Base-by-base conservation (phyloP, 2,888 invertebrate genomes). In the Campoplex nolae region DNA sequence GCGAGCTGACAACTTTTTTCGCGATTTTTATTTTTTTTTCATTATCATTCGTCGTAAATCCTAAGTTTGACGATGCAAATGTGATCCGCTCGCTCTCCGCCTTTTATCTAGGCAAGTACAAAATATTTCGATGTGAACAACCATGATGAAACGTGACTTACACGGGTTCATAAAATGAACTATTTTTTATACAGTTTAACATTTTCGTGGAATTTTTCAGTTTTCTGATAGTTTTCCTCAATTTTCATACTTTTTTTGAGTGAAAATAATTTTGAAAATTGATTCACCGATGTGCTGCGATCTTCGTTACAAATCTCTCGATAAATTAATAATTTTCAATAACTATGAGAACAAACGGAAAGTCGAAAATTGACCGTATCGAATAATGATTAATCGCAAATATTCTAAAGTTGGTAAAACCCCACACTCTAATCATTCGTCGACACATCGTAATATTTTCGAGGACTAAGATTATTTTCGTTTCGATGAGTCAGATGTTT, bases 401-500 rank as follows among this genome's bases (percentile, higher is more conserved):
- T 38, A 67, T 67, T 38, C 3, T 4, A 13, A 45, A 70, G 11
- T 16, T 32, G 45, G 28, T 48, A 28, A 48, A 70, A 16, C 13
- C 28, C 8, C 28, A 48, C 18, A 7, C 23, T 23, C 6, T 28
- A 16, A 16, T 48, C 70, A 28, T 23, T 70, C 16, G 7, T 42
- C n/a, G 68, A 42, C n/a, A 8, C 42, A 23, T 42, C 42, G 38
- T 68, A 68, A 38, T n/a, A 9, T n/a, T 23, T 23, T n/a, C 3
- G n/a, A 16, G 42, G 68, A 68, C 42, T 38, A 32, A 68, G 42
- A 18, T n/a, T 8, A 68, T 38, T 68, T 67, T 42, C 18, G n/a
- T 28, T 11, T 45, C 9, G 28, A 28, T 48, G 70, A 70, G 70
- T 70, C 70, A 70, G n/a, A 67, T 11, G 70, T 70, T 70, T 48